Evolutionary conservation across 1,140 invertebrate species (phyloP).

Genomic region (Lamellibrachia luymesi): DNA sequence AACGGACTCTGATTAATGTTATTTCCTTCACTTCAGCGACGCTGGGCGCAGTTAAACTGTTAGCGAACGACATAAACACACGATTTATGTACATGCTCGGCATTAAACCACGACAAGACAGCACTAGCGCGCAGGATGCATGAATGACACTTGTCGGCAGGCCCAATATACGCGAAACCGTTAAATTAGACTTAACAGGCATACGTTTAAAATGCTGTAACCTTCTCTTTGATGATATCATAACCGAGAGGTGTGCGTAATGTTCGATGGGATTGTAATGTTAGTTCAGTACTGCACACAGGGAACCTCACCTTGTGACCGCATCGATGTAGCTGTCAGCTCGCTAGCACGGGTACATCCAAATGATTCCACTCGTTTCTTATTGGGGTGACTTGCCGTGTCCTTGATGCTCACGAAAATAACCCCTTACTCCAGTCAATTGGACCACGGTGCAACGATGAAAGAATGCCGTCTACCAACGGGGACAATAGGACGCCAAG

Average conservation of each 20-base stretch:
- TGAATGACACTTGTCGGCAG: neutral
- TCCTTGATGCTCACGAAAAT: neutral
- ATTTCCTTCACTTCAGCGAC: neutral
- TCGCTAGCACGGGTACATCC: neutral
- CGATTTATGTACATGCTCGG: neutral
- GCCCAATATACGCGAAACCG: neutral
- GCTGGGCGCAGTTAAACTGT: neutral
- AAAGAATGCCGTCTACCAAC: neutral
- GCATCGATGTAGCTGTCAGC: neutral
- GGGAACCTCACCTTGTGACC: neutral
- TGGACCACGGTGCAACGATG: neutral
- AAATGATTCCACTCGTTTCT: neutral
- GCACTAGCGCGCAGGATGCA: neutral
- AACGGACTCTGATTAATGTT: neutral
- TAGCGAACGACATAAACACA: neutral
- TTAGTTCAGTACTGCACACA: neutral
- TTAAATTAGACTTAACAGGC: neutral
- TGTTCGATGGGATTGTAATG: neutral
- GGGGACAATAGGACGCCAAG: neutral
- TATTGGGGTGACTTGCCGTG: neutral
- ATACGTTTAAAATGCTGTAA: neutral
- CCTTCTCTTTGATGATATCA: neutral
- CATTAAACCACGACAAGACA: neutral
- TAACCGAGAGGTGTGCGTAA: neutral
- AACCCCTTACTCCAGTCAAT: neutral